These are phyloP conservation scores for Tetramorium alpestre DNA, from an alignment of 1,140 invertebrate genomes.

Conservation along the genomic window DNA sequence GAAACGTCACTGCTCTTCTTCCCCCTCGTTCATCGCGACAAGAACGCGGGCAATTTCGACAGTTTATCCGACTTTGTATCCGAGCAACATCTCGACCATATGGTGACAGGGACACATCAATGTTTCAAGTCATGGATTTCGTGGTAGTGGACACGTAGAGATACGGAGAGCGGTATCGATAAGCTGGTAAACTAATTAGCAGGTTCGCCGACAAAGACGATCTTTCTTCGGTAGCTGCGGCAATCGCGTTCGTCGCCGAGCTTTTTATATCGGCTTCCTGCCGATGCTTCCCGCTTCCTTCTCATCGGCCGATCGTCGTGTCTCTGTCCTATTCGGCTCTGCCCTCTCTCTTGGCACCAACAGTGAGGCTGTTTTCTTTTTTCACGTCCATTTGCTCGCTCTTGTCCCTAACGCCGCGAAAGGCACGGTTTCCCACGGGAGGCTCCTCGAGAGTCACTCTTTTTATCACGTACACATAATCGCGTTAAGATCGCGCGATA, in stretches of 20 bases:
- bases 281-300: constrained; percentile 64
- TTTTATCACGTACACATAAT: constrained; percentile 54
- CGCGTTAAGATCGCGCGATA: constrained; percentile 44
- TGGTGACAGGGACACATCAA: constrained; percentile 76
- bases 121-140: constrained; percentile 53
- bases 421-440: constrained; percentile 80
- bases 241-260: constrained; percentile 77
- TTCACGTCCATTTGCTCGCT: constrained; percentile 79
- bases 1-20: not conserved
- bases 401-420: constrained; percentile 79
- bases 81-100: constrained; percentile 75
- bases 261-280: constrained; percentile 80
- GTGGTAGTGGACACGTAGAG: constrained; percentile 67
- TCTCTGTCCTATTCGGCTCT: constrained; percentile 80
- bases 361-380: constrained; percentile 75
- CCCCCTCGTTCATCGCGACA: not conserved
- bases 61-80: constrained; percentile 69
- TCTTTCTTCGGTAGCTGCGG: constrained; percentile 70
- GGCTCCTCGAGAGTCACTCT: constrained; percentile 55
- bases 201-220: constrained; percentile 84
- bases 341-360: constrained; percentile 69
- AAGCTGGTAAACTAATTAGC: constrained; percentile 86
- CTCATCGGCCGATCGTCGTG: constrained; percentile 60
- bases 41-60: constrained; percentile 63
- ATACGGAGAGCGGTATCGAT: constrained; percentile 82